Base-by-base conservation (phyloP, 2,888 invertebrate species). In the Callosobruchus maculatus region DNA sequence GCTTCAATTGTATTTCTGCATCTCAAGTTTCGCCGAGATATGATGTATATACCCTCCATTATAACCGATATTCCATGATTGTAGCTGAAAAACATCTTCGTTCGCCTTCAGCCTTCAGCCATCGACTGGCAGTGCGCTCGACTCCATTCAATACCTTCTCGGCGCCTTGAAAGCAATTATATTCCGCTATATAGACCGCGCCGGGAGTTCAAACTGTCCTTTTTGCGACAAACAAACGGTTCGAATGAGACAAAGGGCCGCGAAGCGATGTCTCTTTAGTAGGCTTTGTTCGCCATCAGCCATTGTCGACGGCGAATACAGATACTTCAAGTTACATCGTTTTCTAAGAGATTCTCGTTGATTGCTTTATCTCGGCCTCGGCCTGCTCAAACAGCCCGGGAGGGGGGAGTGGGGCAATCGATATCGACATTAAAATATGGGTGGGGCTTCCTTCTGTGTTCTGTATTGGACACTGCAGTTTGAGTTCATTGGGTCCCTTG, bases 251-350 rank as follows among this genome's bases (percentile, higher is more conserved):
- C 86, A 86, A 84, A 83, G 81, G 80, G 80, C 70, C 71, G 81
- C 77, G 49, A 81, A 84, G 84, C 86, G 86, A 85, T 86, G 87
- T 87, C 87, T 87, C 86, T 86, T 87, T 86, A 86, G 87, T 85
- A 84, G 85, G 83, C 84, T 79, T 86, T 86, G 86, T 86, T 84
- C 81, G 79, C 73, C 74, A 49, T 49, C 49, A 49, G 77, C 80
- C 81, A 85, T 85, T 86, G 85, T 86, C 85, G 83, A 5, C 7
- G 13, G 81, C 80, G 78, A 85, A 86, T 86, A 86, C 82, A 20
- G 86, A 86, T 86, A 86, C 86, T 86, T 86, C 86, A 87, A 86
- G 86, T 87, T 86, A 86, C 87, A 87, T 86, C 86, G 86, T 86
- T 49, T 85, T 85, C 86, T 82, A 85, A 86, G 85, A 86, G 86